These are phyloP conservation scores for Ceratina australensis DNA, from an alignment of 1,140 invertebrate species.

Conservation along the genomic window DNA sequence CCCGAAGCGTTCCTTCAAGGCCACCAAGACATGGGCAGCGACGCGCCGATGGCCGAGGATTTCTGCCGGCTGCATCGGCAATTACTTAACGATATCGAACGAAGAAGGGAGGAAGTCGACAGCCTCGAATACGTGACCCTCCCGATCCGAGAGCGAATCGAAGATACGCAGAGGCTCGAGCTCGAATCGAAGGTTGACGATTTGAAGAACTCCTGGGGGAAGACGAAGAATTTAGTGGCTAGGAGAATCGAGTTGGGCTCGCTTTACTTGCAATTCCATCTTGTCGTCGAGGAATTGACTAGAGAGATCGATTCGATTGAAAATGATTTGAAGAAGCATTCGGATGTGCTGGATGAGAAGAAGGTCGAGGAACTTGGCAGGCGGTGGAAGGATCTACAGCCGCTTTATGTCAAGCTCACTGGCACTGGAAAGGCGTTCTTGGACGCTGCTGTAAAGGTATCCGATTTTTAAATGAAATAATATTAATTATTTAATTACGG, in stretches of 20 bases:
- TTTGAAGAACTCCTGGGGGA: conserved; percentile 83
- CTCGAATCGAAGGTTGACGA: conserved; percentile 83
- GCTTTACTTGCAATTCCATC: conserved; percentile 87
- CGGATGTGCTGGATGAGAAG: conserved; percentile 79
- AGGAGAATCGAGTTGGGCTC: conserved; percentile 83
- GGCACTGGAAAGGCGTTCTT: conserved; percentile 85
- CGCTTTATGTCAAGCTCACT: conserved; percentile 82
- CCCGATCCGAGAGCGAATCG: conserved; percentile 84
- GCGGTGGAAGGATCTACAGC: conserved; percentile 83
- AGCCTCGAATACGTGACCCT: conserved; percentile 83
- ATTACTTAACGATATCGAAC: conserved; percentile 87
- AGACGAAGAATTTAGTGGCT: conserved; percentile 83
- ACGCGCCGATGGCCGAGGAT: conserved; percentile 85
- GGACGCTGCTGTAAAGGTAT: conserved; percentile 83
- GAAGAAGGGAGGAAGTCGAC: conserved; percentile 75
- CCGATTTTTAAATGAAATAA: conserved; percentile 50
- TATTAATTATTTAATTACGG: no score
- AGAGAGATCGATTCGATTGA: conserved; percentile 86
- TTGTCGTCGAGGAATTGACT: conserved; percentile 83
- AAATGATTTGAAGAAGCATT: conserved; percentile 76
- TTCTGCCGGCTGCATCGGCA: conserved; percentile 89
- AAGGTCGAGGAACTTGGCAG: conserved; percentile 81
- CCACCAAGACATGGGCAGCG: conserved; percentile 88
- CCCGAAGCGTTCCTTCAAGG: conserved; percentile 87
- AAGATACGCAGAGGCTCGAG: conserved; percentile 83